Evolutionary conservation across 2,888 invertebrate species (phyloP).

Genomic region (Microchrysa polita): DNA sequence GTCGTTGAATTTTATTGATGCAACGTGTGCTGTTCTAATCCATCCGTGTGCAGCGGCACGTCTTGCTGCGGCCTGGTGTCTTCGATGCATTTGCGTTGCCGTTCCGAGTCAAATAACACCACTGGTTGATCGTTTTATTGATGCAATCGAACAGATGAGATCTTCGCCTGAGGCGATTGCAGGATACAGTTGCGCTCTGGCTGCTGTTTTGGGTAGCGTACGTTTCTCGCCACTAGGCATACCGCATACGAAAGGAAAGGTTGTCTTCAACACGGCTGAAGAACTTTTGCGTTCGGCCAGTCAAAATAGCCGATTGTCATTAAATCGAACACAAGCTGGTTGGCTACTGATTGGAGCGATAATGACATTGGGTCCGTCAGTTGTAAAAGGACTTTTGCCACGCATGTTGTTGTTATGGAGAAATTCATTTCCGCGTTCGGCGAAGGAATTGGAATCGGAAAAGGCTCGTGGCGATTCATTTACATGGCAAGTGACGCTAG

Average conservation of each 20-base stretch:
- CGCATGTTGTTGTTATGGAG: slow-evolving; percentile 95
- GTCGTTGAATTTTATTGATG: slow-evolving; percentile 75
- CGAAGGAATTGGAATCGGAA: slow-evolving; percentile 96
- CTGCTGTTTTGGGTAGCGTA: slow-evolving; percentile 92
- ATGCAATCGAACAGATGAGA: slow-evolving; percentile 87
- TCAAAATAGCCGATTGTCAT: slow-evolving; percentile 93
- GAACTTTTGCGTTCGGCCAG: slow-evolving; percentile 95
- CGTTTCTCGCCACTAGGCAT: slow-evolving; percentile 90
- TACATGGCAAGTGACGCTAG: slow-evolving; percentile 98
- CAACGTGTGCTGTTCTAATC: slow-evolving; percentile 76
- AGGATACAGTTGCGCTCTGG: slow-evolving; percentile 92
- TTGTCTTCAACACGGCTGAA: slow-evolving; percentile 97
- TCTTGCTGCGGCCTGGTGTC: slow-evolving; percentile 93
- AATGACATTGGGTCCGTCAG: slow-evolving; percentile 93
- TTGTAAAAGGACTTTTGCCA: slow-evolving; percentile 90
- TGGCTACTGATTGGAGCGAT: slow-evolving; percentile 98
- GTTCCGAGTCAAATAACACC: slow-evolving; percentile 95
- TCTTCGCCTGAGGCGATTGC: slow-evolving; percentile 89
- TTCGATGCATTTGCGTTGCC: slow-evolving; percentile 89
- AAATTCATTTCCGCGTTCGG: slow-evolving; percentile 96
- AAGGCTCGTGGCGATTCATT: slow-evolving; percentile 96
- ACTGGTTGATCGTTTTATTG: slow-evolving; percentile 88
- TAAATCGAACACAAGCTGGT: slow-evolving; percentile 95
- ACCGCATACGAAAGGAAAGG: slow-evolving; percentile 96
- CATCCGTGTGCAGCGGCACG: slow-evolving; percentile 96